Conservation (phyloP, 2,797 vertebrate species). For the Siniperca obscura region DNA sequence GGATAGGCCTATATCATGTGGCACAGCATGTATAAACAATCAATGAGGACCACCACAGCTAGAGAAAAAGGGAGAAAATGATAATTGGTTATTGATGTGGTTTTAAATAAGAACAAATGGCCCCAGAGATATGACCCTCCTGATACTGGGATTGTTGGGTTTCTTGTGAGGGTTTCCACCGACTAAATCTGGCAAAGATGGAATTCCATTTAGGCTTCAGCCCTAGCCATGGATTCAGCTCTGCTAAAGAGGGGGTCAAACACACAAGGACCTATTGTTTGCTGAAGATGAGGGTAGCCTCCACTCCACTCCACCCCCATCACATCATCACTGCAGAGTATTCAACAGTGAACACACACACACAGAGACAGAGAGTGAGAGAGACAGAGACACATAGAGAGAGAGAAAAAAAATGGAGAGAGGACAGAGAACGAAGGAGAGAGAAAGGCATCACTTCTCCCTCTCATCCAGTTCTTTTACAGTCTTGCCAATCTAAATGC, state of each 20-base stretch:
- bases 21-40: slow-evolving; percentile 49
- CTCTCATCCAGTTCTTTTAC: slow-evolving; percentile 63
- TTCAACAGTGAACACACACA: slow-evolving; percentile 73
- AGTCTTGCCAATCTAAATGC: slow-evolving; percentile 77
- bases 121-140: slow-evolving; percentile 40
- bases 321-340: slow-evolving; percentile 73
- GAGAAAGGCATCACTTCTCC: slow-evolving; percentile 60
- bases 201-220: slow-evolving; percentile 69
- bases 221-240: slow-evolving; percentile 64
- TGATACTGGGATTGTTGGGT: slow-evolving; percentile 4
- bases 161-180: slow-evolving; percentile 32
- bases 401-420: slow-evolving; percentile 28
- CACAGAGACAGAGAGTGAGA: neutral
- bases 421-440: slow-evolving; percentile 11
- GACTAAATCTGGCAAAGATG: slow-evolving; percentile 59
- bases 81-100: slow-evolving; percentile 79
- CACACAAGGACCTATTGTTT: slow-evolving; percentile 85
- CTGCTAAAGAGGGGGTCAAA: slow-evolving; percentile 77
- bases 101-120: slow-evolving; percentile 66
- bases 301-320: slow-evolving; percentile 62
- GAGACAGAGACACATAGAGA: neutral
- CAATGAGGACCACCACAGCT: slow-evolving; percentile 41
- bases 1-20: slow-evolving; percentile 31
- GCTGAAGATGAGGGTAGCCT: slow-evolving; percentile 79
- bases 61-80: slow-evolving; percentile 27